phyloP scores from a whole-genome alignment of 2,797 vertebrate species.

The Falco cherrug region DNA sequence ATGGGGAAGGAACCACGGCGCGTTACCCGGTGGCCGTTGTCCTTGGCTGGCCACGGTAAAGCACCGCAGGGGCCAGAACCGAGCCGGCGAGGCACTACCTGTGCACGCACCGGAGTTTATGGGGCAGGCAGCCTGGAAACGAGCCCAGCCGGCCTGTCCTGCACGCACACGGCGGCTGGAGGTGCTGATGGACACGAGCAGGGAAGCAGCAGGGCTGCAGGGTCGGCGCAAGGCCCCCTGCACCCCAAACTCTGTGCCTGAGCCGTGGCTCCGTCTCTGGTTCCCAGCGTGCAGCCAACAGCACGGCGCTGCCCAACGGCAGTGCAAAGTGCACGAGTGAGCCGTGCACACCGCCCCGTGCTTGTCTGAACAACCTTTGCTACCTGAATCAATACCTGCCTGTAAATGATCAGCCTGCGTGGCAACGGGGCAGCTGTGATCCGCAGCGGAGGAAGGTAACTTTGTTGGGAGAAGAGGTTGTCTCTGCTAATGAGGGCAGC shows the following conservation, averaged over 20 bases:
- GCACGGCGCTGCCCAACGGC: neutral
- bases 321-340: neutral
- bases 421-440: neutral
- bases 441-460: neutral
- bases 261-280: neutral
- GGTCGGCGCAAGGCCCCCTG: neutral
- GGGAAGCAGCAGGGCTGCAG: neutral
- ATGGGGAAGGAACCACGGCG: neutral
- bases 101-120: rapidly evolving
- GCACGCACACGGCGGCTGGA: neutral
- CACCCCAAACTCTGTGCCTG: neutral
- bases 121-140: neutral
- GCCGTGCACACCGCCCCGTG: neutral
- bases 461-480: neutral
- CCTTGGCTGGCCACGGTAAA: neutral
- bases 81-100: neutral
- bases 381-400: conserved; percentile 6
- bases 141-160: rapidly evolving
- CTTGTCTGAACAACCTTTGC: conserved; percentile 46
- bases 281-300: neutral
- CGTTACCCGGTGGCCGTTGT: rapidly evolving
- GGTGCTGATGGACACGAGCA: neutral
- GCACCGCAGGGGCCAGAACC: neutral
- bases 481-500: neutral
- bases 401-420: neutral